These are phyloP conservation scores for Steromphala cineraria DNA, from an alignment of 2,888 invertebrate genomes.

Conservation along the genomic window DNA sequence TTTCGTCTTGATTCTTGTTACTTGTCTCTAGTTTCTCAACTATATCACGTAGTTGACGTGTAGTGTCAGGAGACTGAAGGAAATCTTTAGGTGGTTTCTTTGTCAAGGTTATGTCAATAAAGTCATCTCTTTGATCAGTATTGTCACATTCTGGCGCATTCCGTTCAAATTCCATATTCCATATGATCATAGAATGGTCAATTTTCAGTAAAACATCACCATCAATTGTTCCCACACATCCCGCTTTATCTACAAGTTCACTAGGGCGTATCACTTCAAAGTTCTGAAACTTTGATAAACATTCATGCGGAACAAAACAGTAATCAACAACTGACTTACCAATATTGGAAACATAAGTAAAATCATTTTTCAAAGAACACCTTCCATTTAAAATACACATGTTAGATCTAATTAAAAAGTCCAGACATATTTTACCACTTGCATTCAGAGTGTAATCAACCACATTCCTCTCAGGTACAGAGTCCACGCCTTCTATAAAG, in stretches of 20 bases:
- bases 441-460: neutral
- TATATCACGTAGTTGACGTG: neutral
- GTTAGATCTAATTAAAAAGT: slow-evolving; percentile 16
- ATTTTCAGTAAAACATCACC: neutral
- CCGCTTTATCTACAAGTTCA: no score
- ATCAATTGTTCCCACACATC: no score
- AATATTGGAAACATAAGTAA: slow-evolving; percentile 15
- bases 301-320: neutral
- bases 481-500: slow-evolving; percentile 18
- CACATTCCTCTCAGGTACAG: neutral
- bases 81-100: no score
- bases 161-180: neutral
- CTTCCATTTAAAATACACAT: slow-evolving; percentile 23
- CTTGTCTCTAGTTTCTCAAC: neutral
- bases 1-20: neutral
- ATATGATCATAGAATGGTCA: neutral
- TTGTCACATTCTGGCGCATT: neutral
- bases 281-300: neutral
- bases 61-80: no score
- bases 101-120: neutral
- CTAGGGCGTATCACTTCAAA: neutral
- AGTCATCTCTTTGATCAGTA: no score
- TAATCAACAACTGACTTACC: slow-evolving; percentile 21
- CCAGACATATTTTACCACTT: neutral
- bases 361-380: neutral